Conservation (phyloP, 2,888 invertebrate species). For the Campopleginae sp. region DNA sequence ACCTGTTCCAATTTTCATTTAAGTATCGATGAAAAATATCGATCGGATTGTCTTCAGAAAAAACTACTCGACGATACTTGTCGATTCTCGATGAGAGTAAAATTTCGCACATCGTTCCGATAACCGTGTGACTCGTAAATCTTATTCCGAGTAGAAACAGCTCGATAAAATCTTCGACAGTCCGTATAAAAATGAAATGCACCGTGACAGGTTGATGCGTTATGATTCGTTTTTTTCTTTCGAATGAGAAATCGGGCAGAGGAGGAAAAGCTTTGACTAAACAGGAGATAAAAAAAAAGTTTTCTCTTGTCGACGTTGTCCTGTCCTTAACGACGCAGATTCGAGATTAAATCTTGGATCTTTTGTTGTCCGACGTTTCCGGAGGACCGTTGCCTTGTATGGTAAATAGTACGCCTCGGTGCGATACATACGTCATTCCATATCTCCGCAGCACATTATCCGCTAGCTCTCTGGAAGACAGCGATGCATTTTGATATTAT, state of each 20-base stretch:
- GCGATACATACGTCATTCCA: conserved; percentile 51
- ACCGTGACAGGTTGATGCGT: conserved; percentile 19
- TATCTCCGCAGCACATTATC: conserved; percentile 39
- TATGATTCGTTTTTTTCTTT: background rate
- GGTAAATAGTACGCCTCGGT: conserved; percentile 40
- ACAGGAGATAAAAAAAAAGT: conserved; percentile 18
- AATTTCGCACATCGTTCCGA: background rate
- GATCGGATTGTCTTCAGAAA: background rate
- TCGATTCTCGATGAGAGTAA: no score
- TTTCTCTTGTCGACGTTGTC: conserved; percentile 24
- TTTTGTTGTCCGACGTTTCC: conserved; percentile 48
- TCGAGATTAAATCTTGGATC: conserved; percentile 55
- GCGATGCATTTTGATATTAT: conserved; percentile 44
- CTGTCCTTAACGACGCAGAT: conserved; percentile 28
- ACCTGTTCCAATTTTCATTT: no score
- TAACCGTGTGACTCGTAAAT: background rate
- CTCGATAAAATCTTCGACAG: background rate
- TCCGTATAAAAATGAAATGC: conserved; percentile 1
- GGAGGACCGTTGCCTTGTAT: conserved; percentile 22
- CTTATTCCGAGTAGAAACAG: background rate
- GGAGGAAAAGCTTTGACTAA: background rate
- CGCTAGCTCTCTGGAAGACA: conserved; percentile 26
- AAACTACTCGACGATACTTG: background rate
- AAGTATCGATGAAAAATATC: background rate
- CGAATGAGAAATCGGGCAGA: background rate